Percentiles rank a stretch among this genome's conserved stretches.
Conservation (phyloP, 2,113 vertebrate species). For the Anguilla japonica region DNA sequence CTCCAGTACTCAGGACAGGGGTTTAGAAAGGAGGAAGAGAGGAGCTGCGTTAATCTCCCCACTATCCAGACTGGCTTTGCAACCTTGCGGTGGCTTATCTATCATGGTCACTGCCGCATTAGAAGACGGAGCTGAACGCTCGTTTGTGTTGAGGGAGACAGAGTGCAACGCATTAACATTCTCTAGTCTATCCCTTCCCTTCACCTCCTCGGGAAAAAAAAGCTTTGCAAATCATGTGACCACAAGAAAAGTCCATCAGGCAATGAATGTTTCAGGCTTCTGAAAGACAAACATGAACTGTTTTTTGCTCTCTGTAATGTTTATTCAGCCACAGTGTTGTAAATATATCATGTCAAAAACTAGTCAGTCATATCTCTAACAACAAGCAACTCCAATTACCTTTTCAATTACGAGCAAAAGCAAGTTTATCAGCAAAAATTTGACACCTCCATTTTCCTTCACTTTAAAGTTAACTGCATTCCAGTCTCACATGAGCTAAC, state of each 20-base stretch:
- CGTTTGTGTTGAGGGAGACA: slow-evolving; percentile 54
- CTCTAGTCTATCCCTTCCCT: slow-evolving; percentile 58
- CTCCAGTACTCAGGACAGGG: slow-evolving; percentile 38
- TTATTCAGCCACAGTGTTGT: neutral
- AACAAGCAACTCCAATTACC: neutral
- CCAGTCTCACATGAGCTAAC: too few species aligned
- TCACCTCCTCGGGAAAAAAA: slow-evolving; percentile 35
- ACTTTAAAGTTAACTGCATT: neutral
- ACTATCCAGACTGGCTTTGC: slow-evolving; percentile 64
- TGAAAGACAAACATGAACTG: neutral
- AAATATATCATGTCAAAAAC: neutral
- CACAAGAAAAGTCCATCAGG: neutral
- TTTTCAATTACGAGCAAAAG: neutral
- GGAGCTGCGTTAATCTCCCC: slow-evolving; percentile 58
- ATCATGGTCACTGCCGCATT: slow-evolving; percentile 62
- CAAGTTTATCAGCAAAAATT: neutral
- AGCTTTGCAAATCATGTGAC: neutral
- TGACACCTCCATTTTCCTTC: neutral
- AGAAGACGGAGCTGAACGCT: slow-evolving; percentile 58
- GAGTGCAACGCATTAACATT: slow-evolving; percentile 60
- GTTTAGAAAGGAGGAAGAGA: slow-evolving; percentile 33
- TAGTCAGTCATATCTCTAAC: neutral
- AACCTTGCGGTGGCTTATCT: slow-evolving; percentile 61
- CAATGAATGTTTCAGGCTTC: neutral
- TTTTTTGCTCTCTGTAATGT: neutral